Percentiles rank a stretch among this genome's conserved stretches.
phyloP scores from a whole-genome alignment of 1,140 invertebrate genomes.

The Forficula auricularia region DNA sequence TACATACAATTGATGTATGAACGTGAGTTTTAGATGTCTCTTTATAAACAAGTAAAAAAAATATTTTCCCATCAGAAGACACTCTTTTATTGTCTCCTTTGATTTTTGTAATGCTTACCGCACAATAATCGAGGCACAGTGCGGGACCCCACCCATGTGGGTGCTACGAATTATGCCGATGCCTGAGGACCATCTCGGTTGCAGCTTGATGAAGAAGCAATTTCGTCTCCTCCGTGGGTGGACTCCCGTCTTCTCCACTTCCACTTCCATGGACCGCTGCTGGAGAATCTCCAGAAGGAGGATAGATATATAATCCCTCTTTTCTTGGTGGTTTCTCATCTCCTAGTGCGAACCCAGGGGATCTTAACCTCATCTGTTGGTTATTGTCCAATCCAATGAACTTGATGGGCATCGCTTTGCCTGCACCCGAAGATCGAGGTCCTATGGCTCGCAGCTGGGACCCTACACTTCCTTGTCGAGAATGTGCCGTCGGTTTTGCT shows the following conservation, averaged over 20 bases:
- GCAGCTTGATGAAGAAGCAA: slow-evolving; percentile 22
- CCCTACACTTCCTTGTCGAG: background rate
- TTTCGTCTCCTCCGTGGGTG: slow-evolving; percentile 33
- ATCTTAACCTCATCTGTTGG: slow-evolving; percentile 18
- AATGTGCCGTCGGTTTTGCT: background rate
- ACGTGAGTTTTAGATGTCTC: too few species aligned
- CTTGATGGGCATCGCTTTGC: slow-evolving; percentile 25
- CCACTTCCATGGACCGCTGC: slow-evolving; percentile 26
- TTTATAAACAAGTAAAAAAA: too few species aligned
- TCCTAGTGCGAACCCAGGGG: slow-evolving; percentile 14
- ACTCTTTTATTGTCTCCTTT: too few species aligned
- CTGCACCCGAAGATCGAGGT: slow-evolving; percentile 10
- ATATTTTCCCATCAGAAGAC: too few species aligned
- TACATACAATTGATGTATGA: too few species aligned
- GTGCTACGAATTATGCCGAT: slow-evolving; percentile 10
- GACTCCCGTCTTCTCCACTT: slow-evolving; percentile 24
- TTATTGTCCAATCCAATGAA: slow-evolving; percentile 25
- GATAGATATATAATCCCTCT: slow-evolving; percentile 12
- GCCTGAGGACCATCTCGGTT: slow-evolving; percentile 1
- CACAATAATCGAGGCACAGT: too few species aligned
- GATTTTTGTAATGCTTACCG: too few species aligned
- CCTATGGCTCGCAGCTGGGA: slow-evolving; percentile 5
- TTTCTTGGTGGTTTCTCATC: slow-evolving; percentile 23
- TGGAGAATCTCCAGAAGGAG: slow-evolving; percentile 26
- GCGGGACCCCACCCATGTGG: slow-evolving; percentile 2